Evolutionary conservation across 2,113 vertebrate genomes (phyloP).

Genomic region (Motacilla tschutschensis): DNA sequence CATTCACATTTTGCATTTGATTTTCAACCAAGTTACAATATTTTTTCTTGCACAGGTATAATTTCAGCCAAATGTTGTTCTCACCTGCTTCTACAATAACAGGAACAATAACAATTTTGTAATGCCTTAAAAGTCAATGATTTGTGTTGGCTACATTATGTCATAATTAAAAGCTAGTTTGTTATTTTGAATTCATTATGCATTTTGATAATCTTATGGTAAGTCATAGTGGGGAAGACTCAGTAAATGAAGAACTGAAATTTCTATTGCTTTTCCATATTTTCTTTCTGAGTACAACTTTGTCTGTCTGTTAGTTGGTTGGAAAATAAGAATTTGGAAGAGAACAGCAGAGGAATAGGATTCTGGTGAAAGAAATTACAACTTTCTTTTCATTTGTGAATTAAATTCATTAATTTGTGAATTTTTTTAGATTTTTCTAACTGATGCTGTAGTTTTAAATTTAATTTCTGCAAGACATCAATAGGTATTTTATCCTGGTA

Average conservation of each 20-base stretch:
- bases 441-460: background rate
- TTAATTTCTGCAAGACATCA: background rate
- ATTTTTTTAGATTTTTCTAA: background rate
- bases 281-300: slow-evolving; percentile 3
- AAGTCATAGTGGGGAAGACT: slow-evolving; percentile 24
- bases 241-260: slow-evolving; percentile 42
- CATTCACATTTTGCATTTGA: background rate
- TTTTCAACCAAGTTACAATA: background rate
- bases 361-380: background rate
- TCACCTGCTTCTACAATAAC: background rate
- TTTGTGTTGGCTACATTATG: background rate
- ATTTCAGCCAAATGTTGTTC: background rate
- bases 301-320: background rate
- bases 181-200: slow-evolving; percentile 21
- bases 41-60: background rate
- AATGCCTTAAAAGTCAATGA: background rate
- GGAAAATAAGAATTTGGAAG: slow-evolving; percentile 1
- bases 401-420: background rate
- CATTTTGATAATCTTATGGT: slow-evolving; percentile 7
- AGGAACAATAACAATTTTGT: background rate
- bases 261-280: slow-evolving; percentile 18
- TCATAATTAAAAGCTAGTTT: background rate
- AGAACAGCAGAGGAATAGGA: background rate
- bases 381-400: background rate
- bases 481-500: background rate